Percentiles rank a stretch among this genome's conserved stretches.
Conservation (phyloP, 2,888 invertebrate genomes). For the Neuroscelio doddi region DNA sequence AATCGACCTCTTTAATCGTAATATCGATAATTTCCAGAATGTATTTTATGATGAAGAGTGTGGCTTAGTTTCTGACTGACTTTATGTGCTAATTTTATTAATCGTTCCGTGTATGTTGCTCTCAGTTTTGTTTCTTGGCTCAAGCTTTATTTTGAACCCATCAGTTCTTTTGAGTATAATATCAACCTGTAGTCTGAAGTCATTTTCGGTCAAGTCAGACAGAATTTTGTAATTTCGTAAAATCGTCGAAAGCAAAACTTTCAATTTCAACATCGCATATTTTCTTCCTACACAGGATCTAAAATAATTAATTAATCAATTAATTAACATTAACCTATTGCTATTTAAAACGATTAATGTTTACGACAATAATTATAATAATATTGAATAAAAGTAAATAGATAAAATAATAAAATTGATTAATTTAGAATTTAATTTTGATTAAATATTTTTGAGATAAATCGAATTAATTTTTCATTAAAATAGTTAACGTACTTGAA, state of each 20-base stretch:
- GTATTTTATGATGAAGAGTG: too few species aligned
- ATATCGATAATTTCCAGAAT: too few species aligned
- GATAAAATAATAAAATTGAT: too few species aligned
- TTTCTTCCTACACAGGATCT: conserved; percentile 81
- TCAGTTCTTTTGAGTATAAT: conserved; percentile 85
- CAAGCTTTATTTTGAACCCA: conserved; percentile 82
- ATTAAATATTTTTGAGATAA: too few species aligned
- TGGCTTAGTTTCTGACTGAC: too few species aligned
- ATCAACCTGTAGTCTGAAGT: conserved; percentile 83
- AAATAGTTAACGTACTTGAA: too few species aligned
- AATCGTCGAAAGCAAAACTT: conserved; percentile 84
- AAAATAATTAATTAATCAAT: conserved; percentile 21
- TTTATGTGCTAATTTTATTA: too few species aligned
- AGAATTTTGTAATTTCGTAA: conserved; percentile 82
- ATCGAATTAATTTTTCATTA: too few species aligned
- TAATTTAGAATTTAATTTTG: too few species aligned
- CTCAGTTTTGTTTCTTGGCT: conserved; percentile 76
- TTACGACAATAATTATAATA: background rate
- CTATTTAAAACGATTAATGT: conserved; percentile 15
- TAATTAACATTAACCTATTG: background rate
- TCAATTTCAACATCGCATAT: conserved; percentile 86
- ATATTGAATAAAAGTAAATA: background rate
- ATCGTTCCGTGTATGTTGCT: too few species aligned
- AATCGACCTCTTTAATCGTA: too few species aligned
- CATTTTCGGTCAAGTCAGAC: conserved; percentile 79